A percentile compares a stretch with the other conserved stretches of the same genome.
Conservation (phyloP, 2,797 vertebrate genomes). For the Oophaga sylvatica region DNA sequence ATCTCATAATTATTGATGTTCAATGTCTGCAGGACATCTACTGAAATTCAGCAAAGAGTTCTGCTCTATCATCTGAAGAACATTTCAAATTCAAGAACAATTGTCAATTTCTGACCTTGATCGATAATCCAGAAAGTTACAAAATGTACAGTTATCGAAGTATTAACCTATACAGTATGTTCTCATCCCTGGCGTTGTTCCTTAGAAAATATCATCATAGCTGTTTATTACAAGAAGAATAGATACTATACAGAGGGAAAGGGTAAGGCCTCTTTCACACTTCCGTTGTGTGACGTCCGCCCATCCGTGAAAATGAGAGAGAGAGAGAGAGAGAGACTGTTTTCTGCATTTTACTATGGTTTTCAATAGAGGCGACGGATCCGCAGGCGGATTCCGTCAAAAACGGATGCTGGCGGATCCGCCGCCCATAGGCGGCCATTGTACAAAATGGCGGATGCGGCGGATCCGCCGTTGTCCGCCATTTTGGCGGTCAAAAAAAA, state of each 20-base stretch:
- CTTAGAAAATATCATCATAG: background rate
- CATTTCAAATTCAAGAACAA: background rate
- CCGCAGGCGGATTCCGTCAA: no score
- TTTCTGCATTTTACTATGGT: no score
- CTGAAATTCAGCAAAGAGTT: background rate
- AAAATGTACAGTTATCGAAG: background rate
- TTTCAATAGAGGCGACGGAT: no score
- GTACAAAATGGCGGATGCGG: no score
- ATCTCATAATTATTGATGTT: background rate
- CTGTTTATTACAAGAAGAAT: constrained; percentile 1
- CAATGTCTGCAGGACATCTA: background rate
- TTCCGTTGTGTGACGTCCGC: no score
- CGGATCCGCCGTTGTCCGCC: no score
- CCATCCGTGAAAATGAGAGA: no score
- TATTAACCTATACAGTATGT: background rate
- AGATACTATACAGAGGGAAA: background rate
- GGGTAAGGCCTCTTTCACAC: no score
- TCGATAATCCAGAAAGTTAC: background rate
- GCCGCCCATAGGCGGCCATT: no score
- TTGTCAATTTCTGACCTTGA: background rate
- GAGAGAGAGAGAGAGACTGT: no score
- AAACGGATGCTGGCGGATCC: no score
- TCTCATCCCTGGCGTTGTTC: background rate
- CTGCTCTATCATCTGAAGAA: background rate
- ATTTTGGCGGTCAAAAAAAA: no score